Evolutionary conservation across 2,113 vertebrate species (phyloP).

Genomic region (Hyperoodon ampullatus): DNA sequence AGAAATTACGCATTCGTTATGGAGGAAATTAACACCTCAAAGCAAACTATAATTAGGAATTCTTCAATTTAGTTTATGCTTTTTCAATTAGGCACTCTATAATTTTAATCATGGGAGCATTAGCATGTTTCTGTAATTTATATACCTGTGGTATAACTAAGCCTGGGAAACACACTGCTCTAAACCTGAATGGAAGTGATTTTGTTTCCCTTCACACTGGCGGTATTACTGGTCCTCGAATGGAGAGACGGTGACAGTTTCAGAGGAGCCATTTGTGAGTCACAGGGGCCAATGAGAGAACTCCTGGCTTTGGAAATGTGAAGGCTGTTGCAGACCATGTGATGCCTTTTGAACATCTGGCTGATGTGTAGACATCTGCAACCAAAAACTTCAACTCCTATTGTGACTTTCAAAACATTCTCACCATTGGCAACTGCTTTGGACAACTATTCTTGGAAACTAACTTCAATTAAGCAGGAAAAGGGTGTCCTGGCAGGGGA

Average conservation of each 20-base stretch:
- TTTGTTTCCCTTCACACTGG: constrained; percentile 79
- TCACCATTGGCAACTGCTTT: constrained; percentile 45
- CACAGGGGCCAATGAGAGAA: background rate
- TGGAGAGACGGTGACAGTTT: constrained; percentile 14
- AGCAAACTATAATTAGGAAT: constrained; percentile 91
- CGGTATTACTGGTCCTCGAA: constrained; percentile 26
- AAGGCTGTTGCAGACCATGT: background rate
- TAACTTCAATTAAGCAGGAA: constrained; percentile 77
- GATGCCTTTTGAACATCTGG: constrained; percentile 58
- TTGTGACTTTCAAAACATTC: constrained; percentile 58
- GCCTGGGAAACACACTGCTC: constrained; percentile 84
- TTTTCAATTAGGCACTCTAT: constrained; percentile 90
- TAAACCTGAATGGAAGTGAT: constrained; percentile 80
- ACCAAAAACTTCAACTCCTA: constrained; percentile 4
- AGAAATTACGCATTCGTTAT: constrained; percentile 87
- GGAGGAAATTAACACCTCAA: constrained; percentile 89
- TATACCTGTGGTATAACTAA: constrained; percentile 90
- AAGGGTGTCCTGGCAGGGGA: constrained; percentile 72
- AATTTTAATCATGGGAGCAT: constrained; percentile 92
- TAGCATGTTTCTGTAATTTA: constrained; percentile 90
- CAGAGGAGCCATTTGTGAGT: background rate
- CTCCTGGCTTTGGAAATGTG: background rate
- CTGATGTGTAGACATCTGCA: constrained; percentile 14
- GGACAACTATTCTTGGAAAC: constrained; percentile 75
- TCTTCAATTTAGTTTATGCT: constrained; percentile 90